These are phyloP conservation scores for Sinosuthora webbiana DNA, from an alignment of 2,113 vertebrate species.

Conservation along the genomic window DNA sequence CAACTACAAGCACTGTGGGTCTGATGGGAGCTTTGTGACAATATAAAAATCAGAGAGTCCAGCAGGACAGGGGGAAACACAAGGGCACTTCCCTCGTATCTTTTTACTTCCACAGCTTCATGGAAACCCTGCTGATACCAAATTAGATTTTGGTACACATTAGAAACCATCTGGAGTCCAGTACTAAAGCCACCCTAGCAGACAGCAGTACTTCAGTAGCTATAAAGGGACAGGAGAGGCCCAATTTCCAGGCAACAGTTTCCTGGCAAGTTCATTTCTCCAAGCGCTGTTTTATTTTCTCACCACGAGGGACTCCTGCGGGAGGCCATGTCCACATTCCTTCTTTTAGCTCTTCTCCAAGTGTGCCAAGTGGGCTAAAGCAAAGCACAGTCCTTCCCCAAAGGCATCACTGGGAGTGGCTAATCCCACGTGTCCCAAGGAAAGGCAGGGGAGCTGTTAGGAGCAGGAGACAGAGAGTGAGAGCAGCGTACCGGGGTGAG, in stretches of 20 bases:
- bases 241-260: background rate
- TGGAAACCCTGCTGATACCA: background rate
- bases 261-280: background rate
- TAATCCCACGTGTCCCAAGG: background rate
- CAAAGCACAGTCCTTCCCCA: background rate
- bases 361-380: background rate
- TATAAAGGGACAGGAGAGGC: background rate
- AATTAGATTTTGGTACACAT: background rate
- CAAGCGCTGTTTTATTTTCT: background rate
- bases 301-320: background rate
- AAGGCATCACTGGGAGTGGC: background rate
- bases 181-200: background rate
- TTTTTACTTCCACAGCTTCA: background rate
- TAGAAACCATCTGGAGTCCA: background rate
- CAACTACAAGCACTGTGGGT: background rate
- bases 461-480: slow-evolving; percentile 17
- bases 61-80: background rate
- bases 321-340: background rate
- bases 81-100: background rate
- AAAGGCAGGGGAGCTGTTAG: background rate
- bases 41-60: background rate
- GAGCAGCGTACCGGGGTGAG: slow-evolving; percentile 84
- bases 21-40: background rate
- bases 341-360: background rate
- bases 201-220: background rate